Conservation (phyloP, 2,888 invertebrate genomes). For the Microplitis manilae region DNA sequence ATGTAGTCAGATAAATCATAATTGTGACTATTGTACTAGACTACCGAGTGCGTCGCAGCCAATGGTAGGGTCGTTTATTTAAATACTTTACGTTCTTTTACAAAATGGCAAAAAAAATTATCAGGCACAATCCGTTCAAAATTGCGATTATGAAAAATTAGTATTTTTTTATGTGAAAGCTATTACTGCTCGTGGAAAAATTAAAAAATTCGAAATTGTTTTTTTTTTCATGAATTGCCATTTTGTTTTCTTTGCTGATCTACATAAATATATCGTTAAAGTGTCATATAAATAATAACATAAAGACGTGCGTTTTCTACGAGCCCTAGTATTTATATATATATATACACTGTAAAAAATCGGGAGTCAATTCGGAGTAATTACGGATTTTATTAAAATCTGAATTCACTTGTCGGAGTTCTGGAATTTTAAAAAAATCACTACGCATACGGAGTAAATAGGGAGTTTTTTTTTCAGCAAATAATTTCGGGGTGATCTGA, state of each 20-base stretch:
- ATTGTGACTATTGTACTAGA: constrained; percentile 8
- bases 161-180: not conserved
- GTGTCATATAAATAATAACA: constrained; percentile 51
- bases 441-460: no score
- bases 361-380: no score
- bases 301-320: constrained; percentile 61
- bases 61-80: no score
- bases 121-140: not conserved
- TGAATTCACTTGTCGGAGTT: no score
- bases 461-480: no score
- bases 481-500: no score
- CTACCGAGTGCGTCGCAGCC: constrained; percentile 4
- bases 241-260: constrained; percentile 54
- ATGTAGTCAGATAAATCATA: not conserved
- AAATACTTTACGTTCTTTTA: not conserved
- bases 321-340: constrained; percentile 48
- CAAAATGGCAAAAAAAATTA: not conserved
- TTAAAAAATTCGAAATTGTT: no score
- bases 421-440: no score
- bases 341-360: no score
- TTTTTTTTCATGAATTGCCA: constrained; percentile 27
- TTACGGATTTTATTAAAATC: no score
- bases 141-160: not conserved
- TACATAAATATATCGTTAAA: constrained; percentile 47
- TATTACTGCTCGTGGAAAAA: not conserved